These are phyloP conservation scores for Trichopria drosophilae DNA, from an alignment of 2,888 invertebrate species.

Conservation along the genomic window DNA sequence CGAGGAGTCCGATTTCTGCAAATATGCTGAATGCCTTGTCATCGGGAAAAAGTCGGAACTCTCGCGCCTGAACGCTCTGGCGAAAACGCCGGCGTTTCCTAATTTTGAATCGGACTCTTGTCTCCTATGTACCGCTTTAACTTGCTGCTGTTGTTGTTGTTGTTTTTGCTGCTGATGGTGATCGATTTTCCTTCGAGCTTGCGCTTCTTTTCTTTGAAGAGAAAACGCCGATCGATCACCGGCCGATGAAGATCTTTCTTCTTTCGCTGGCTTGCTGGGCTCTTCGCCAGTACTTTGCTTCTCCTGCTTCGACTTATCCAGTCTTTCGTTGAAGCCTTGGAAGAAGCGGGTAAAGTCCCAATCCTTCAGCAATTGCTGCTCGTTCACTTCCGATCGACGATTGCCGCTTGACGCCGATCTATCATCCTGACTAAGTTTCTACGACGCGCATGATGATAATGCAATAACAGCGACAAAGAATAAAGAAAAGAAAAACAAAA, in stretches of 20 bases:
- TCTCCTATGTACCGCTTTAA: slow-evolving; percentile 64
- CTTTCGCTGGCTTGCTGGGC: slow-evolving; percentile 40
- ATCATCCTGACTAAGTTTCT: slow-evolving; percentile 55
- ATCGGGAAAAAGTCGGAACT: slow-evolving; percentile 83
- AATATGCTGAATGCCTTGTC: slow-evolving; percentile 75
- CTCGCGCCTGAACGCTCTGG: slow-evolving; percentile 79
- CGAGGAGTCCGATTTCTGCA: slow-evolving; percentile 63
- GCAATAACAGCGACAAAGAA: slow-evolving; percentile 42
- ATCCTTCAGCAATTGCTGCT: slow-evolving; percentile 79
- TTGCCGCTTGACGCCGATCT: slow-evolving; percentile 48
- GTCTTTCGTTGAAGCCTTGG: slow-evolving; percentile 60
- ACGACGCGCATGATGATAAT: slow-evolving; percentile 43
- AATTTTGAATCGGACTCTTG: slow-evolving; percentile 75
- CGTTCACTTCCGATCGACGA: slow-evolving; percentile 68
- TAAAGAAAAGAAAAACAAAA: slow-evolving; percentile 43
- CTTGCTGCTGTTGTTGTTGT: slow-evolving; percentile 59
- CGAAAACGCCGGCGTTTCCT: slow-evolving; percentile 67
- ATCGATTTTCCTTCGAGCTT: slow-evolving; percentile 42
- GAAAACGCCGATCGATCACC: slow-evolving; percentile 47
- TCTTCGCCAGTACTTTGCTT: slow-evolving; percentile 31
- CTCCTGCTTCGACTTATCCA: slow-evolving; percentile 60
- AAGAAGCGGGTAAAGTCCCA: slow-evolving; percentile 89
- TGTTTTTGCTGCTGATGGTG: slow-evolving; percentile 36
- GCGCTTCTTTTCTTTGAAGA: slow-evolving; percentile 44
- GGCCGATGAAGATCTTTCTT: slow-evolving; percentile 45